phyloP scores from a whole-genome alignment of 1,140 invertebrate species.

The Drosophila lacteicornis region DNA sequence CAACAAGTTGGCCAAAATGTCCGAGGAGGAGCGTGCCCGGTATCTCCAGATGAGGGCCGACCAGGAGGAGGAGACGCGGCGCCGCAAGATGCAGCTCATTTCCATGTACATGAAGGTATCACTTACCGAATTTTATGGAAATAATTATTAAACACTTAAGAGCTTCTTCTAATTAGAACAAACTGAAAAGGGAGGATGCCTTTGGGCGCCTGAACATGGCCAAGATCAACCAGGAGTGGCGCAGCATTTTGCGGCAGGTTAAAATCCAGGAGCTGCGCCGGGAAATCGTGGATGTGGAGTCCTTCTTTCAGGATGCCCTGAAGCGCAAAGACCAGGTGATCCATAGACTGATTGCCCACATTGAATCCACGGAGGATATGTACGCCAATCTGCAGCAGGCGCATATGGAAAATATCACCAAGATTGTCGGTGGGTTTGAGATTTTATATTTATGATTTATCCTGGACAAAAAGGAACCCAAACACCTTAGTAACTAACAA shows the following conservation, averaged over 20 bases:
- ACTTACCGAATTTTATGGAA: not conserved
- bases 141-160: conserved; percentile 15
- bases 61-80: conserved; percentile 90
- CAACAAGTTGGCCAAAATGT: conserved; percentile 92
- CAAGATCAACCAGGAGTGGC: conserved; percentile 94
- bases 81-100: conserved; percentile 91
- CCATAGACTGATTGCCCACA: conserved; percentile 87
- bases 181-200: conserved; percentile 91
- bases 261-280: conserved; percentile 90
- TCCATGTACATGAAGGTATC: conserved; percentile 91
- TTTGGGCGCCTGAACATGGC: conserved; percentile 91
- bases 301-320: conserved; percentile 83
- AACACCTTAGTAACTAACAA: not conserved
- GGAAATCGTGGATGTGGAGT: conserved; percentile 87
- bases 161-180: conserved; percentile 87
- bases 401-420: conserved; percentile 89
- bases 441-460: not conserved
- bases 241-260: conserved; percentile 89
- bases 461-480: not conserved
- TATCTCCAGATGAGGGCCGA: conserved; percentile 92
- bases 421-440: conserved; percentile 87
- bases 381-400: conserved; percentile 87
- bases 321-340: conserved; percentile 89
- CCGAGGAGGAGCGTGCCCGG: conserved; percentile 90
- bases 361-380: conserved; percentile 89